A percentile compares a stretch with the other conserved stretches of the same genome.
These are phyloP conservation scores for Hyles lineata DNA, from an alignment of 2,888 invertebrate genomes.

Conservation along the genomic window DNA sequence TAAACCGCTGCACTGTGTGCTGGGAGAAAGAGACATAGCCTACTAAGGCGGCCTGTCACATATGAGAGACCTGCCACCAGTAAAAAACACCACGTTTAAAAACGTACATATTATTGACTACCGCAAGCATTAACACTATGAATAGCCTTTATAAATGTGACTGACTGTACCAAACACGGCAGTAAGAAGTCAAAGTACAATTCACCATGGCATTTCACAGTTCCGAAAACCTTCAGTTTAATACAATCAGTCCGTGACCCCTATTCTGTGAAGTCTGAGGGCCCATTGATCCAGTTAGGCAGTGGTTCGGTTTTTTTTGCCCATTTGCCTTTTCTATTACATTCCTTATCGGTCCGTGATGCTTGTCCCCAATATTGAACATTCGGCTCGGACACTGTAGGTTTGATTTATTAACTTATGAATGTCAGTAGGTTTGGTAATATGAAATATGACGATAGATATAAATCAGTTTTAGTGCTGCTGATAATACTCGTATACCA, in stretches of 20 bases:
- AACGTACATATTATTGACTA: too few species aligned
- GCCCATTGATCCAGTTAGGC: constrained; percentile 6
- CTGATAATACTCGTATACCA: too few species aligned
- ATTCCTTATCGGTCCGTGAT: constrained; percentile 2
- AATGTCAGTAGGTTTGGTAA: not conserved
- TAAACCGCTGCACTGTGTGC: too few species aligned
- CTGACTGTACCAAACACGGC: not conserved
- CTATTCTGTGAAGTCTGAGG: not conserved
- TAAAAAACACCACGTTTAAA: too few species aligned
- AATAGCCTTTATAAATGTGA: too few species aligned
- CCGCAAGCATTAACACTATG: too few species aligned
- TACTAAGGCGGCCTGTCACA: too few species aligned
- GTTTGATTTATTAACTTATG: constrained; percentile 16
- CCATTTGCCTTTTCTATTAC: constrained; percentile 17
- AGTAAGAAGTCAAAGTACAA: not conserved
- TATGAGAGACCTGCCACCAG: too few species aligned
- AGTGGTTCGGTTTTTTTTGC: constrained; percentile 1
- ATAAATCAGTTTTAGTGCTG: not conserved
- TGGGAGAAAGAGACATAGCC: too few species aligned
- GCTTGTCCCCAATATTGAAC: constrained; percentile 15
- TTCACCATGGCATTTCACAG: constrained; percentile 1
- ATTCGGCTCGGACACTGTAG: not conserved
- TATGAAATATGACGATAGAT: not conserved
- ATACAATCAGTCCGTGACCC: not conserved
- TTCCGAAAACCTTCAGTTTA: not conserved